phyloP scores from a whole-genome alignment of 2,113 vertebrate genomes.

The Genyomyrus donnyi region DNA sequence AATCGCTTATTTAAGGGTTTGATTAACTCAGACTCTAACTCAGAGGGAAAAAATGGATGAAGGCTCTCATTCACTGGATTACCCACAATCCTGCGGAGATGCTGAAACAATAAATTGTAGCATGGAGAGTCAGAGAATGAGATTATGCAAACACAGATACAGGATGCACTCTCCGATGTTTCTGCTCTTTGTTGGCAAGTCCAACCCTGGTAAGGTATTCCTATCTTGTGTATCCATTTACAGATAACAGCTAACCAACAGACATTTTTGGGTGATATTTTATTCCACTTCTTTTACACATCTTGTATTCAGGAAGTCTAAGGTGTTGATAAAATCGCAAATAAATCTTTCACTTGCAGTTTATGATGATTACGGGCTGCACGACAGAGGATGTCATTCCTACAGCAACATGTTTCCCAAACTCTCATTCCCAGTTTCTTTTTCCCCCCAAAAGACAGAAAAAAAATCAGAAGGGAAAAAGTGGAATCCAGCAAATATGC shows the following conservation, averaged over 20 bases:
- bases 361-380: background rate
- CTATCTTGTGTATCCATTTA: background rate
- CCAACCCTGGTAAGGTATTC: background rate
- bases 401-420: background rate
- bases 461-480: background rate
- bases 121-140: background rate
- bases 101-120: background rate
- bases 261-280: background rate
- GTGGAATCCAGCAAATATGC: background rate
- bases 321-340: background rate
- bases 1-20: background rate
- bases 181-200: background rate
- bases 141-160: background rate
- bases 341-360: background rate
- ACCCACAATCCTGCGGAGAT: background rate
- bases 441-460: background rate
- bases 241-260: background rate
- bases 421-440: background rate
- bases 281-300: background rate
- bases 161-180: background rate
- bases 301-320: background rate
- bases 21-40: background rate
- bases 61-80: background rate
- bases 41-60: background rate
- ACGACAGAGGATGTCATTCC: background rate